phyloP scores from a whole-genome alignment of 1,140 invertebrate genomes.

The Agrypnia vestita region DNA sequence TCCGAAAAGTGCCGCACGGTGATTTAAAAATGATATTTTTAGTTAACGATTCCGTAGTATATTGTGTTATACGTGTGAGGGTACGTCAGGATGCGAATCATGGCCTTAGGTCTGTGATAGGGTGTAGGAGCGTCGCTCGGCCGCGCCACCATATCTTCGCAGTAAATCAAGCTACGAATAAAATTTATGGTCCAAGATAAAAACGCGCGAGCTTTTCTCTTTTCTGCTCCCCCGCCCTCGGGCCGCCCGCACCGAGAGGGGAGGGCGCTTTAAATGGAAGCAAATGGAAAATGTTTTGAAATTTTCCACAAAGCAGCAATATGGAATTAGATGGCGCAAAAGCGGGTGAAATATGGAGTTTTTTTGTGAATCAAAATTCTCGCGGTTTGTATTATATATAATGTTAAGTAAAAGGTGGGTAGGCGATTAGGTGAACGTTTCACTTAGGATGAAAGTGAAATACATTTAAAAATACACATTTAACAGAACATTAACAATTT shows the following conservation, averaged over 20 bases:
- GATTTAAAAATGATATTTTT: conserved; percentile 48
- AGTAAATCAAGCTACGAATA: conserved; percentile 76
- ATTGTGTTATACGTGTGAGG: conserved; percentile 34
- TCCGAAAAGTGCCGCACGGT: conserved; percentile 18
- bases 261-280: conserved; percentile 34
- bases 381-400: not conserved
- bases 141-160: conserved; percentile 69
- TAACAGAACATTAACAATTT: too few species aligned
- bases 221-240: conserved; percentile 64
- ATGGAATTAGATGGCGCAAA: conserved; percentile 32
- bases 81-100: conserved; percentile 36
- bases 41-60: conserved; percentile 27
- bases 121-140: conserved; percentile 36
- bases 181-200: conserved; percentile 76
- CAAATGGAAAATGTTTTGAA: conserved; percentile 48
- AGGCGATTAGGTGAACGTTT: not conserved
- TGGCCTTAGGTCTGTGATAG: conserved; percentile 40
- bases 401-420: not conserved
- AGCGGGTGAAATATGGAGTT: not conserved
- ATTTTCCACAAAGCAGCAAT: conserved; percentile 42
- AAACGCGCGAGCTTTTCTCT: conserved; percentile 76
- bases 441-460: too few species aligned
- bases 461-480: too few species aligned
- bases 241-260: conserved; percentile 59
- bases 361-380: not conserved